Conservation (phyloP, 2,113 vertebrate species). For the Phrynocephalus versicolor region DNA sequence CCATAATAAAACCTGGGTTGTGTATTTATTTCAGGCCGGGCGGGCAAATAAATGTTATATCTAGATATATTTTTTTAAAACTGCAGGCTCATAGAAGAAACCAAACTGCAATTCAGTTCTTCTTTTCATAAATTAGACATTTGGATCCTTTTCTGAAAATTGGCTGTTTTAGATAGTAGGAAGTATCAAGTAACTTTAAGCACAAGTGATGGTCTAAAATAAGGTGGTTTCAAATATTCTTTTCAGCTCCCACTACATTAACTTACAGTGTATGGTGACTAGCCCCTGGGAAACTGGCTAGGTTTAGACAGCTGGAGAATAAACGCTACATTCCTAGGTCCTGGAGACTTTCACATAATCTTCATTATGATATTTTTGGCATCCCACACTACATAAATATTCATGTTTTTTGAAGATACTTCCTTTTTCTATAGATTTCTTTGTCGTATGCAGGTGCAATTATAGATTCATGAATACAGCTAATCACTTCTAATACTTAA, state of each 20-base stretch:
- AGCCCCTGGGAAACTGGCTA: slow-evolving; percentile 37
- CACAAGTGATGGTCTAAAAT: slow-evolving; percentile 5
- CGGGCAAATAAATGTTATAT: too few species aligned
- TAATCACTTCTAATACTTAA: slow-evolving; percentile 40
- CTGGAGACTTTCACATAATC: slow-evolving; percentile 54
- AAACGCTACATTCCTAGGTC: slow-evolving; percentile 36
- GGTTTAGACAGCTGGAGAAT: slow-evolving; percentile 53
- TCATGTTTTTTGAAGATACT: slow-evolving; percentile 56
- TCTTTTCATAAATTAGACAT: not conserved
- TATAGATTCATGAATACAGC: slow-evolving; percentile 54
- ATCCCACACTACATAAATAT: slow-evolving; percentile 52
- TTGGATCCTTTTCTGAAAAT: not conserved
- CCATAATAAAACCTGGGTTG: too few species aligned
- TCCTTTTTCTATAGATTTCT: slow-evolving; percentile 67
- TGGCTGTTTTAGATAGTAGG: not conserved
- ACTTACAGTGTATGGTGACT: not conserved
- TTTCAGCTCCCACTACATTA: not conserved
- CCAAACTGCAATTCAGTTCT: not conserved
- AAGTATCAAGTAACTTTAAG: slow-evolving; percentile 5
- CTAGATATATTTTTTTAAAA: not conserved
- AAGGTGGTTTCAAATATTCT: not conserved
- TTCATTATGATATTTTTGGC: slow-evolving; percentile 68
- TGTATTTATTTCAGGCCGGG: too few species aligned
- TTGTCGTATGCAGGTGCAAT: slow-evolving; percentile 64
- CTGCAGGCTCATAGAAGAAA: not conserved